Evolutionary conservation across 1,140 invertebrate species (phyloP), one percentile per base, ranked within the genome.

Genomic region (Lerema accius): DNA sequence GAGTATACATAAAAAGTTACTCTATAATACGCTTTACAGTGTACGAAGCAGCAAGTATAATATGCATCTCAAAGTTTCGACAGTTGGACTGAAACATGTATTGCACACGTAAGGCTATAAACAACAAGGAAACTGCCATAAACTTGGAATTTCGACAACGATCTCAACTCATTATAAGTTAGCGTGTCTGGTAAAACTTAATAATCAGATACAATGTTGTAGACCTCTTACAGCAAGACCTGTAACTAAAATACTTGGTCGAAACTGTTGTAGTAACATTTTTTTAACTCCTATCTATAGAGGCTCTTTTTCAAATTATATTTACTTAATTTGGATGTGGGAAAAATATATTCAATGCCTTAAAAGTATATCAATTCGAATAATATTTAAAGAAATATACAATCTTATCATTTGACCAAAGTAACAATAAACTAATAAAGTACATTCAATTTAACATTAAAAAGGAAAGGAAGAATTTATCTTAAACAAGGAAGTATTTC

Each of bases 161-260:
- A 46, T 46, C 17, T 26, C 11, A 46, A 19, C 45, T 46, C 19
- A 23, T 46, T 46, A 46, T 46, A 46, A 46, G 7, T 46, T 46
- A 5, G n/a, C 45, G 19, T 26, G 6, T 7, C 1, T 3, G 3
- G 6, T 32, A 32, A 32, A 9, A 9, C 28, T 32, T 3, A 1
- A 32, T 32, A 32, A 32, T 7, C 3, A 32, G 7, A 4, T 32
- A 32, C 28, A 32, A 9, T 32, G 28, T 32, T 32, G 28, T 7
- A 4, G 28, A 32, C 6, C 23, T 6, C 6, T 3, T 6, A 23
- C 6, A 23, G 23, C 23, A 6, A 23, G 23, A 23, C 23, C 23
- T 23, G 6, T 7, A 32, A 4, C 28, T 7, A 7, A 32, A 9
- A 1, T 4, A 7, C 28, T 7, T 32, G 4, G 28, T 9, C 1